Percentiles rank a stretch among this genome's conserved stretches.
phyloP scores from a whole-genome alignment of 2,888 invertebrate species.

The Alviniconcha strummeri region DNA sequence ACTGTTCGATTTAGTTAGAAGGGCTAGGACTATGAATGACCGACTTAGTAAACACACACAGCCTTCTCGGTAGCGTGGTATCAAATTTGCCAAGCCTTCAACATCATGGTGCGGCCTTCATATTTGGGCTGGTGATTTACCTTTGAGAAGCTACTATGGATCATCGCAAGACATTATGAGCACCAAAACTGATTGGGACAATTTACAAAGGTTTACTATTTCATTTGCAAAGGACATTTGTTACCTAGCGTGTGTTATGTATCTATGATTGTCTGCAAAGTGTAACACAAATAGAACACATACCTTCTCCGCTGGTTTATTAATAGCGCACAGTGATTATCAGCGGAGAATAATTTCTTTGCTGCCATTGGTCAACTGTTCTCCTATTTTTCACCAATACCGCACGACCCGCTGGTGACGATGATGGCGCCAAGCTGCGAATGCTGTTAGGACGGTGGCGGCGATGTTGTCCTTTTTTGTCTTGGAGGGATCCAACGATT shows the following conservation, averaged over 20 bases:
- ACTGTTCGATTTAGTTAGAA: background rate
- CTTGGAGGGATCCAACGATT: background rate
- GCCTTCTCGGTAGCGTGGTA: constrained; percentile 40
- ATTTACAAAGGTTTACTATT: constrained; percentile 18
- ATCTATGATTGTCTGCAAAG: constrained; percentile 38
- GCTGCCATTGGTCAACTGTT: constrained; percentile 49
- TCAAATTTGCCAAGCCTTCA: constrained; percentile 43
- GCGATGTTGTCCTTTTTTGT: constrained; percentile 22
- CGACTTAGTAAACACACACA: constrained; percentile 33
- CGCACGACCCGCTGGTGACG: constrained; percentile 29
- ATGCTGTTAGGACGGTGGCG: constrained; percentile 29
- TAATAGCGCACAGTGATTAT: constrained; percentile 60
- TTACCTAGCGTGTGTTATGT: constrained; percentile 31
- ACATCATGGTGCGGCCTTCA: constrained; percentile 41
- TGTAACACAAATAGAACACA: constrained; percentile 52
- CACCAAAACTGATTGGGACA: background rate
- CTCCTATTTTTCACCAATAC: constrained; percentile 45
- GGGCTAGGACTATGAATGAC: constrained; percentile 20
- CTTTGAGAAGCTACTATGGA: constrained; percentile 10
- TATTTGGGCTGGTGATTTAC: constrained; percentile 33
- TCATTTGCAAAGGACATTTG: constrained; percentile 34
- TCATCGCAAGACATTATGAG: constrained; percentile 17
- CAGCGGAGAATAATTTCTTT: constrained; percentile 30
- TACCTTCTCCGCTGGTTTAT: constrained; percentile 61
- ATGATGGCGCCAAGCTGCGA: constrained; percentile 56